phyloP scores from a whole-genome alignment of 2,888 invertebrate species.

The Eilema sororculum region DNA sequence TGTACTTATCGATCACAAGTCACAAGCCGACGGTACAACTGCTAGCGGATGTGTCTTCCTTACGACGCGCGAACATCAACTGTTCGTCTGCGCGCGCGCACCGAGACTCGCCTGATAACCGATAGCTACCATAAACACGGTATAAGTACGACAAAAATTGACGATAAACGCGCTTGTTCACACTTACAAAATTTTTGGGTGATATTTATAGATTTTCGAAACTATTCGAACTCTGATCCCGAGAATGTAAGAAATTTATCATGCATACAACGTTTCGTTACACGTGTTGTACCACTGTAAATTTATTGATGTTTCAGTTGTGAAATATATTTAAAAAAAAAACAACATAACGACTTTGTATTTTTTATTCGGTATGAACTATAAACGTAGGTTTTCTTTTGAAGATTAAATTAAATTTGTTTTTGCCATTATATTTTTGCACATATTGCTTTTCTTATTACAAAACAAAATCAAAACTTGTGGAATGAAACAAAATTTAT shows the following conservation, averaged over 20 bases:
- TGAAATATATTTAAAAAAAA: slow-evolving; percentile 23
- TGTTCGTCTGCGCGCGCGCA: slow-evolving; percentile 72
- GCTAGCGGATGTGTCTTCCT: slow-evolving; percentile 82
- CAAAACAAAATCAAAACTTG: not conserved
- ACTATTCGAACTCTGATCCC: slow-evolving; percentile 26
- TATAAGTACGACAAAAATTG: slow-evolving; percentile 66
- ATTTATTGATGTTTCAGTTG: slow-evolving; percentile 27
- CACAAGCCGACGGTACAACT: slow-evolving; percentile 66
- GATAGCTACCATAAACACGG: slow-evolving; percentile 74
- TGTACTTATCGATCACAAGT: slow-evolving; percentile 69
- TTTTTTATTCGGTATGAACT: too few species aligned
- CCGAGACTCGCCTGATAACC: slow-evolving; percentile 75
- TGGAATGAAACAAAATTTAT: too few species aligned
- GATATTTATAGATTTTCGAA: slow-evolving; percentile 41
- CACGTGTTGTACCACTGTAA: slow-evolving; percentile 24
- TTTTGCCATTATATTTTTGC: not conserved
- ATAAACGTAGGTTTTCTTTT: not conserved
- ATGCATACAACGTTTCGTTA: slow-evolving; percentile 32
- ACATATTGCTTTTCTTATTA: not conserved
- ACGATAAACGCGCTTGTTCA: slow-evolving; percentile 52
- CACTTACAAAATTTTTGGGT: slow-evolving; percentile 42
- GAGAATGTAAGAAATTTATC: slow-evolving; percentile 34
- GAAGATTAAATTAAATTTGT: not conserved
- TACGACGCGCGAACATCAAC: slow-evolving; percentile 84
- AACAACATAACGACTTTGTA: not conserved